Evolutionary conservation across 2,888 invertebrate species (phyloP), one percentile per base, ranked within the genome.

Genomic region (Omphaloscelis lunosa): DNA sequence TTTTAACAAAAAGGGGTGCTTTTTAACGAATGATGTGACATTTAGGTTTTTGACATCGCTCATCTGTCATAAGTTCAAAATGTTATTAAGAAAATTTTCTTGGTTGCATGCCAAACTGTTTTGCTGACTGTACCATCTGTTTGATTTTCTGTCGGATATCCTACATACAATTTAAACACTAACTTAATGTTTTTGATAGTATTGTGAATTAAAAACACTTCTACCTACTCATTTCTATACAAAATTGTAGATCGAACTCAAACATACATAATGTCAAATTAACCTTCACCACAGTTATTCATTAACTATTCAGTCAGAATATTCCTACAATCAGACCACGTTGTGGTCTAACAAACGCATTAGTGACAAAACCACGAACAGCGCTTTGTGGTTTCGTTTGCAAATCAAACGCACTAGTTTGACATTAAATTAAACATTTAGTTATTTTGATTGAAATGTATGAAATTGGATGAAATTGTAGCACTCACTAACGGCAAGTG

Each of bases 381-480:
- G 29, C 29, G 11, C 20, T 63, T 69, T 58, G 63, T 51, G 79
- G 69, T 63, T 67, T n/a, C 2, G 15, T n/a, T n/a, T n/a, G n/a
- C 23, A 48, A 34, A 75, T 34, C 29, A 63, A 41, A 56, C 1
- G 45, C 6, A 34, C 45, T 12, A 8, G 17, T 23, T 45, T 34
- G 9, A 39, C 34, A n/a, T 9, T 20, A 11, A 27, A 41, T 17
- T 29, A n/a, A 11, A 0, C 3, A 17, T 48, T 27, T 39, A 20
- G 59, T 15, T 71, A 48, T 48, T 45, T 48, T 23, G 7, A 48
- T 62, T 48, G n/a, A n/a, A 71, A 12, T 61, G 2, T 23, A 15
- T 27, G 2, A 56, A 67, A 1, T 11, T 56, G 20, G 17, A n/a
- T 12, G 34, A 62, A 53, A 15, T 15, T 15, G 12, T 45, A 15